These are phyloP conservation scores for Harpagifer antarcticus DNA, from an alignment of 2,797 vertebrate species.

Conservation along the genomic window DNA sequence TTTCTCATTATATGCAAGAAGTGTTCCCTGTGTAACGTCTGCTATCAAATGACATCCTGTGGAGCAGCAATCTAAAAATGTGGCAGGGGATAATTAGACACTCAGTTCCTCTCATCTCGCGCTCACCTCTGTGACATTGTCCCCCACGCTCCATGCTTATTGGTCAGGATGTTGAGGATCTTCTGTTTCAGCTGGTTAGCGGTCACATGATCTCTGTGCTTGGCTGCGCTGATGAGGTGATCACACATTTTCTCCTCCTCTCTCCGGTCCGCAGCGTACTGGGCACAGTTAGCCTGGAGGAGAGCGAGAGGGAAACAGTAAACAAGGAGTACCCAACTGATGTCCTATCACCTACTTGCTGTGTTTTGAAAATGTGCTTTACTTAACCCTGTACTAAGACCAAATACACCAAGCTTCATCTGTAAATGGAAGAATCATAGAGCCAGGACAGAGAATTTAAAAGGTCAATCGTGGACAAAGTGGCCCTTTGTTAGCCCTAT, in stretches of 20 bases:
- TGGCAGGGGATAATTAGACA: not conserved
- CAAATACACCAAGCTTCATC: no score
- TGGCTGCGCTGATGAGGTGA: conserved; percentile 97
- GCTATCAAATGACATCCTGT: conserved; percentile 6
- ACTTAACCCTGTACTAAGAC: no score
- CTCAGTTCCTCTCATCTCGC: not conserved
- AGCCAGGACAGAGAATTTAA: no score
- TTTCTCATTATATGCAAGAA: conserved; percentile 5
- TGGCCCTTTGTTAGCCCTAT: no score
- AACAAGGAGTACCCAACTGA: not conserved
- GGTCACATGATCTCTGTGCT: conserved; percentile 97
- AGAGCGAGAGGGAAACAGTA: not conserved
- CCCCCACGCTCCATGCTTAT: conserved; percentile 99
- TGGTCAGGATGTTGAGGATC: conserved; percentile 98
- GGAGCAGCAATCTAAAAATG: conserved; percentile 4
- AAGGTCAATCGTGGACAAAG: no score
- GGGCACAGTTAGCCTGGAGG: conserved; percentile 94
- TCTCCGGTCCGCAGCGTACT: conserved; percentile 95
- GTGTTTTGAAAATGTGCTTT: no score
- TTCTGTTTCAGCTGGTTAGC: conserved; percentile 99
- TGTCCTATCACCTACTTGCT: no score
- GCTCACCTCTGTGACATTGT: conserved; percentile 95
- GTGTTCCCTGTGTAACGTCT: not conserved
- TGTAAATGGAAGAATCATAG: no score
- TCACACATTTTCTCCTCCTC: conserved; percentile 99